Evolutionary conservation across 2,797 vertebrate genomes (phyloP), one percentile per base, ranked within the genome.

Genomic region (Nyctalus aviator): DNA sequence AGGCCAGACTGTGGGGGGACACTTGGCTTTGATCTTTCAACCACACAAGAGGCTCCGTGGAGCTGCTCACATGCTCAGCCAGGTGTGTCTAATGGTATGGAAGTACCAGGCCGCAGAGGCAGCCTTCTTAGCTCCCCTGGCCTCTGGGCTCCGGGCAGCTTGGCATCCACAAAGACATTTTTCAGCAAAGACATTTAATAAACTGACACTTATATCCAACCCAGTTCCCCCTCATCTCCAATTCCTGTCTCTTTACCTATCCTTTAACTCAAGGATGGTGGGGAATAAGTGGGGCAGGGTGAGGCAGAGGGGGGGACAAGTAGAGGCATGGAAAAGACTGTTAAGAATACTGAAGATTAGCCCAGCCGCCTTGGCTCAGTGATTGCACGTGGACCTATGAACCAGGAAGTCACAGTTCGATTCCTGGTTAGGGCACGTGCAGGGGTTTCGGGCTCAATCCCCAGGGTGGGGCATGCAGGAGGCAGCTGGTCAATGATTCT

Each of bases 21-120:
- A 68, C 41, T 53, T 72, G 23, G n/a, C 83, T 94, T 94, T 93
- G 92, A 91, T 93, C 89, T 87, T 87, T 62, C n/a, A 79, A 50
- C 71, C 81, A 37, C 59, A 72, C 20, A 2, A 71, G 25, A 27
- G 53, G 30, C 32, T 32, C 53, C 44, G 37, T 12, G 0, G 5
- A 55, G n/a, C 48, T 13, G 5, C 30, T 50, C 48, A 21, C 8
- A 71, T n/a, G 23, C 18, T 25, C 83, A 87, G 25, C 62, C 92
- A 93, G 68, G 66, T 93, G 18, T 84, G 44, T 53, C 57, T 9
- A 69, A 30, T 11, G 50, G 68, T 7, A 20, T 44, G 8, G 32
- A 77, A 18, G 55, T 35, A 32, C 27, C 72, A 73, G 48, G 92
- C 37, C 69, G 30, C 35, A 84, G 84, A 90, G 17, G 50, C 5